Conservation (phyloP, 2,113 vertebrate species). For the Acanthochromis polyacanthus region DNA sequence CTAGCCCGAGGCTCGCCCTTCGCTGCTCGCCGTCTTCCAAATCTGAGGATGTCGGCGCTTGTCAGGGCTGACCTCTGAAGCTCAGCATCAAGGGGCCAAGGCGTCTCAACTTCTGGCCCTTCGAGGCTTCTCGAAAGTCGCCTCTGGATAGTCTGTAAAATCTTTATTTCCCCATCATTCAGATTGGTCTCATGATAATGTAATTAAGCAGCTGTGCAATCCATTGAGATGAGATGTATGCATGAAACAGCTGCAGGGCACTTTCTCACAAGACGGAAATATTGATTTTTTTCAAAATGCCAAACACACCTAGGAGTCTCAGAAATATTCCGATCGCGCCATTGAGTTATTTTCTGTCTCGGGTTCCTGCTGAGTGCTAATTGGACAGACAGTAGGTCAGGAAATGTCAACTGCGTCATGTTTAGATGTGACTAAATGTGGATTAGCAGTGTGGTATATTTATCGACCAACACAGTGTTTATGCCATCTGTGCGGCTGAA, state of each 20-base stretch:
- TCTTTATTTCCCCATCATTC: not conserved
- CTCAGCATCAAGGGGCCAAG: not conserved
- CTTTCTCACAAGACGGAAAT: constrained; percentile 8
- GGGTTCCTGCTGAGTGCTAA: not conserved
- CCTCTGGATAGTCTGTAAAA: not conserved
- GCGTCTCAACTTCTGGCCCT: not conserved
- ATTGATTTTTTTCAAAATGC: constrained; percentile 37
- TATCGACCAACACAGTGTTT: not conserved
- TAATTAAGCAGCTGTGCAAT: not conserved
- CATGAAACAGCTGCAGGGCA: constrained; percentile 26
- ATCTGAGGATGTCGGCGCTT: constrained; percentile 26
- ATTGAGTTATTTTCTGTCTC: not conserved
- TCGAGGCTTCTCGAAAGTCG: not conserved
- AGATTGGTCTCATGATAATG: not conserved
- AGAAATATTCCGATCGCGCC: not conserved
- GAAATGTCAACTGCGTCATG: constrained; percentile 17
- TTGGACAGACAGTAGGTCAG: constrained; percentile 1
- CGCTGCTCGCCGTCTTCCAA: not conserved
- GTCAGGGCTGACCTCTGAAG: constrained; percentile 41
- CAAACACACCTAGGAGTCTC: constrained; percentile 8
- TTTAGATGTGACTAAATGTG: not conserved
- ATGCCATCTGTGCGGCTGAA: not conserved
- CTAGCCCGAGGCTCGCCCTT: constrained; percentile 42
- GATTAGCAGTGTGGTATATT: not conserved
- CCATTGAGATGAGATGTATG: not conserved